Evolutionary conservation across 2,888 invertebrate species (phyloP).

Genomic region (Parthenolecanium corni): DNA sequence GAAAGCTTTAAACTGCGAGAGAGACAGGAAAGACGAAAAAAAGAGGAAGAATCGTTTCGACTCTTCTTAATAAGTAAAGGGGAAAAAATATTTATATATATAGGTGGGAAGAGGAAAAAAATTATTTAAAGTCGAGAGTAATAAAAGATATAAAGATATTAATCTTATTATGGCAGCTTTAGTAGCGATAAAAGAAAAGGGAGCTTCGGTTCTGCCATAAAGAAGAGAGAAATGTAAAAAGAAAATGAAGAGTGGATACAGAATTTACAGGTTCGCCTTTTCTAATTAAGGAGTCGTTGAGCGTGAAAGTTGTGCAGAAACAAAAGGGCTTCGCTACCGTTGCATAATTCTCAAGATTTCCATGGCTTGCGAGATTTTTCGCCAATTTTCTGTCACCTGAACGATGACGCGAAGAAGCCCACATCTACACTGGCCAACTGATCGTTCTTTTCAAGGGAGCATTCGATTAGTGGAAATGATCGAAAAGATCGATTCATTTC

Average conservation of each 20-base stretch:
- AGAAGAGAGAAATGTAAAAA: conserved; percentile 13
- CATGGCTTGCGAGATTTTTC: neutral
- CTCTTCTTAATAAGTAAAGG: too few species aligned
- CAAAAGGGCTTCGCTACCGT: conserved; percentile 13
- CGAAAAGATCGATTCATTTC: too few species aligned
- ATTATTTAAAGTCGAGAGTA: conserved; percentile 14
- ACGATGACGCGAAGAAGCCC: neutral
- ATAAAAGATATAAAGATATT: conserved; percentile 28
- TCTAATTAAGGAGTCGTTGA: conserved; percentile 26
- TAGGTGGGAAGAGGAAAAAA: neutral
- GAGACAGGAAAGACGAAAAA: too few species aligned
- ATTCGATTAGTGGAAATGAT: too few species aligned
- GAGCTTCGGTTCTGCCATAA: conserved; percentile 15
- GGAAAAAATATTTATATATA: too few species aligned
- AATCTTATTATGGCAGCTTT: conserved; percentile 26
- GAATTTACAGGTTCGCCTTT: conserved; percentile 20
- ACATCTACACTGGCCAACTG: neutral
- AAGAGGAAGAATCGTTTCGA: too few species aligned
- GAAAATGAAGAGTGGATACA: conserved; percentile 5
- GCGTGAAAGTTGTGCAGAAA: conserved; percentile 24
- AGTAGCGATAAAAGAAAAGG: conserved; percentile 12
- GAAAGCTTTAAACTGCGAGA: too few species aligned
- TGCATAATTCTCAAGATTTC: conserved; percentile 19
- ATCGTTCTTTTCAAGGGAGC: too few species aligned
- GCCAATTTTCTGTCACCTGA: neutral